phyloP scores from a whole-genome alignment of 2,113 vertebrate species.

The Erythrolamprus reginae region DNA sequence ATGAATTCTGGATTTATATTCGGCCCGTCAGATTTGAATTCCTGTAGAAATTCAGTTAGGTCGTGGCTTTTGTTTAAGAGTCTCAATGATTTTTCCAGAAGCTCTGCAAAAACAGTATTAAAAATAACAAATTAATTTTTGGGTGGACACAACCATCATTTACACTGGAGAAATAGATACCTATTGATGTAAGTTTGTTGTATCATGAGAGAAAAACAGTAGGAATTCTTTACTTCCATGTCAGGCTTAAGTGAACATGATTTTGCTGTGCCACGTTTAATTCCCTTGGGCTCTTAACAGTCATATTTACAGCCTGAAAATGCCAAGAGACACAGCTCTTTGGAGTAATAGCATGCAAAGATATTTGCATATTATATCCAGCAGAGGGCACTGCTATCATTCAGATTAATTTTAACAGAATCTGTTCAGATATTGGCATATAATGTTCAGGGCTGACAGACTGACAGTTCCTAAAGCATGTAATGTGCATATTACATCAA shows the following conservation, averaged over 20 bases:
- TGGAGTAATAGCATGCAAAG: background rate
- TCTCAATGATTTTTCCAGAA: slow-evolving; percentile 81
- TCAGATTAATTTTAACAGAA: background rate
- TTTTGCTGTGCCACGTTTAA: background rate
- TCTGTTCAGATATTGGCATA: background rate
- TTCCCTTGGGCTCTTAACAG: background rate
- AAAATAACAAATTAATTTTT: background rate
- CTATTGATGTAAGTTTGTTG: background rate
- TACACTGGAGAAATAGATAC: background rate
- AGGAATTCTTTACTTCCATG: background rate
- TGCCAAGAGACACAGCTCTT: background rate
- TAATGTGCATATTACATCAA: slow-evolving; percentile 12
- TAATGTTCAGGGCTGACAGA: background rate
- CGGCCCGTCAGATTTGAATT: slow-evolving; percentile 75
- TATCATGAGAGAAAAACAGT: background rate
- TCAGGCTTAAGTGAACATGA: background rate
- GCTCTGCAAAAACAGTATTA: slow-evolving; percentile 64
- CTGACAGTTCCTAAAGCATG: background rate
- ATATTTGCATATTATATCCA: background rate
- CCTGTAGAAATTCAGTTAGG: slow-evolving; percentile 79
- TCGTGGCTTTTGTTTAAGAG: slow-evolving; percentile 82
- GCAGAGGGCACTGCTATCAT: slow-evolving; percentile 6
- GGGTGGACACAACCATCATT: background rate
- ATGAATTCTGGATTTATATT: slow-evolving; percentile 65
- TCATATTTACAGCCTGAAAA: background rate